Evolutionary conservation across 92 coral and sea anemone genomes (phyloP).

Genomic region (Palythoa grandis): DNA sequence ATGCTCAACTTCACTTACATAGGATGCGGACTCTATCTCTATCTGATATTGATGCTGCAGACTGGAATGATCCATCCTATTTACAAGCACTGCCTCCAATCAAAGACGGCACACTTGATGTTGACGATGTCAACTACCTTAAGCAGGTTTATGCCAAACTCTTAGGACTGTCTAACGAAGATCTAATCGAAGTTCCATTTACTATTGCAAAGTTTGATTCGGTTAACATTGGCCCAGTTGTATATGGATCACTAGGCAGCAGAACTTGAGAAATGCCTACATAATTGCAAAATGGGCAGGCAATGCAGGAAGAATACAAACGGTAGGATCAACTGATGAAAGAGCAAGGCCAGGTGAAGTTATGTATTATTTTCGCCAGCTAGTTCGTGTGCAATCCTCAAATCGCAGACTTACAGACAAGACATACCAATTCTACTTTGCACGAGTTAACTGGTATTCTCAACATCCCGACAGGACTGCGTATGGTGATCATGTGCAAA

Average conservation of each 20-base stretch:
- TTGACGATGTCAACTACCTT: constrained; percentile 53
- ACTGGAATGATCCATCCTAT: constrained; percentile 46
- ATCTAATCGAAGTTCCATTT: constrained; percentile 44
- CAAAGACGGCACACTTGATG: constrained; percentile 54
- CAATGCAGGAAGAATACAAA: constrained; percentile 4
- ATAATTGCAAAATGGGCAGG: constrained; percentile 68
- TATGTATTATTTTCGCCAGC: not conserved
- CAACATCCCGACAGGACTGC: constrained; percentile 26
- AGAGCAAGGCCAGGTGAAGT: constrained; percentile 45
- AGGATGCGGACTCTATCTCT: constrained; percentile 35
- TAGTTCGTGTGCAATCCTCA: not conserved
- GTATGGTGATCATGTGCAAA: constrained; percentile 26
- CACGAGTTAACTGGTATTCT: constrained; percentile 49
- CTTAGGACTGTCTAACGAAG: constrained; percentile 34
- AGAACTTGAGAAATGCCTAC: constrained; percentile 56
- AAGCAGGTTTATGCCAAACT: constrained; percentile 49
- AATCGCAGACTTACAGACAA: not conserved
- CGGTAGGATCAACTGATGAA: not conserved
- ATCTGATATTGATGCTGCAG: constrained; percentile 38
- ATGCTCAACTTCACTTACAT: constrained; percentile 16
- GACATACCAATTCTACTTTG: constrained; percentile 47
- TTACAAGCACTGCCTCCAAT: constrained; percentile 46
- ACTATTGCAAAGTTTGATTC: constrained; percentile 51
- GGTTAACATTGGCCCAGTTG: constrained; percentile 41
- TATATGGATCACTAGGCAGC: constrained; percentile 55